phyloP scores from a whole-genome alignment of 2,797 vertebrate genomes.

The Falco naumanni region DNA sequence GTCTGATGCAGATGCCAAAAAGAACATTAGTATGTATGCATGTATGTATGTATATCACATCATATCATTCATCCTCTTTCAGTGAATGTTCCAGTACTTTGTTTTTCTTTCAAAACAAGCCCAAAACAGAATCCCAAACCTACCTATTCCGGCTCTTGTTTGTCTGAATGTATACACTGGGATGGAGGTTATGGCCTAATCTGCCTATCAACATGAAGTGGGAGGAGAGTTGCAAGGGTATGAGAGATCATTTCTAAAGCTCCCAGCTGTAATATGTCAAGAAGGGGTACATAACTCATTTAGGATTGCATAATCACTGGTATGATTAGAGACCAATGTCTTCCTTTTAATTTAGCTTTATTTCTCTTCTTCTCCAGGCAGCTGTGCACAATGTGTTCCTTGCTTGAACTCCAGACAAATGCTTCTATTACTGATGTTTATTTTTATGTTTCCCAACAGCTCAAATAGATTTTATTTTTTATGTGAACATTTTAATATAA shows the following conservation, averaged over 20 bases:
- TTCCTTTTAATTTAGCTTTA: constrained; percentile 78
- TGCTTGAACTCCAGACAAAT: constrained; percentile 67
- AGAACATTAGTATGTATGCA: not conserved
- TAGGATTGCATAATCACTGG: constrained; percentile 77
- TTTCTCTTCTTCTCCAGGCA: constrained; percentile 83
- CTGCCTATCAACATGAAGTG: not conserved
- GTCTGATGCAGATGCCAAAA: not conserved
- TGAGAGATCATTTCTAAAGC: constrained; percentile 72
- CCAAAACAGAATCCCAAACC: not conserved
- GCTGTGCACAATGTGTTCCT: constrained; percentile 85
- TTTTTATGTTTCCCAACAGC: constrained; percentile 76
- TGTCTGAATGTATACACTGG: not conserved
- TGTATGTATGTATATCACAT: not conserved
- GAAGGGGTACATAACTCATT: constrained; percentile 77
- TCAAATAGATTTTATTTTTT: not conserved
- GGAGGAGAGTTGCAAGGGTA: not conserved
- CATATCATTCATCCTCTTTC: not conserved
- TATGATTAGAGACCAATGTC: constrained; percentile 77
- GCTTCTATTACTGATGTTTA: constrained; percentile 76
- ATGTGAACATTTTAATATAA: constrained; percentile 28
- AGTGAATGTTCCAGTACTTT: not conserved
- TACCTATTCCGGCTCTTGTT: not conserved
- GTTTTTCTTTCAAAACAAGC: not conserved
- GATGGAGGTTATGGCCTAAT: not conserved
- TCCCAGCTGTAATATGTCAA: constrained; percentile 78